phyloP scores from a whole-genome alignment of 2,888 invertebrate species.

The Oligia latruncula region DNA sequence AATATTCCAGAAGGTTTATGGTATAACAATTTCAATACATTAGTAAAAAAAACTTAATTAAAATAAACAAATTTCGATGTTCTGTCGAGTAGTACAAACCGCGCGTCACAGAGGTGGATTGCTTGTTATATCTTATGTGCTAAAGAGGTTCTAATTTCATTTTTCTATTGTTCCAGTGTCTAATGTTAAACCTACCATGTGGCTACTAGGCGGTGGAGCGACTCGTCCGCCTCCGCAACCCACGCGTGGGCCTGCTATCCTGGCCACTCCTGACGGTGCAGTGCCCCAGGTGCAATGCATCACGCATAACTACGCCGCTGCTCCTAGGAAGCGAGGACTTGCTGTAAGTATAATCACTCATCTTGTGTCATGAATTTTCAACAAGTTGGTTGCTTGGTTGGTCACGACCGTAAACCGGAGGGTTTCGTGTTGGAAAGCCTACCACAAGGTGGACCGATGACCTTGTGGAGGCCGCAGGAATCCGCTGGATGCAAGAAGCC shows the following conservation, averaged over 20 bases:
- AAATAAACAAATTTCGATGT: neutral
- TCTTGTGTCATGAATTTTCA: neutral
- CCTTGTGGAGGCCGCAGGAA: neutral
- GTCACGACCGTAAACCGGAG: neutral
- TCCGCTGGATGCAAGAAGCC: no score
- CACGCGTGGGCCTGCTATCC: slow-evolving; percentile 71
- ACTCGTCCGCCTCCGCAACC: slow-evolving; percentile 53
- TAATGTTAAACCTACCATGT: slow-evolving; percentile 73
- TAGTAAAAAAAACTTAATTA: neutral
- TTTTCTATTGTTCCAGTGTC: slow-evolving; percentile 64
- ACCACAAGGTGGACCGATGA: neutral
- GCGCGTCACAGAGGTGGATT: neutral
- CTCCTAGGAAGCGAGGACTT: slow-evolving; percentile 75
- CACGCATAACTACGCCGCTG: slow-evolving; percentile 69
- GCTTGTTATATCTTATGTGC: no score
- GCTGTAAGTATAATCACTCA: slow-evolving; percentile 72
- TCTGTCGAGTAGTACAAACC: neutral
- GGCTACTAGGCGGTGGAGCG: slow-evolving; percentile 69
- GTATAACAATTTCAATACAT: neutral
- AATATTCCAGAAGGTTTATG: neutral
- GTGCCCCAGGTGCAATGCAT: slow-evolving; percentile 74
- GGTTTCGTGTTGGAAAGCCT: neutral
- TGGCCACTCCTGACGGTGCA: slow-evolving; percentile 74
- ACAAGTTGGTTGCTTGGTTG: neutral
- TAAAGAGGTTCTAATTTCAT: neutral